These are phyloP conservation scores for Rhineura floridana DNA, from an alignment of 2,113 vertebrate genomes.

Conservation along the genomic window DNA sequence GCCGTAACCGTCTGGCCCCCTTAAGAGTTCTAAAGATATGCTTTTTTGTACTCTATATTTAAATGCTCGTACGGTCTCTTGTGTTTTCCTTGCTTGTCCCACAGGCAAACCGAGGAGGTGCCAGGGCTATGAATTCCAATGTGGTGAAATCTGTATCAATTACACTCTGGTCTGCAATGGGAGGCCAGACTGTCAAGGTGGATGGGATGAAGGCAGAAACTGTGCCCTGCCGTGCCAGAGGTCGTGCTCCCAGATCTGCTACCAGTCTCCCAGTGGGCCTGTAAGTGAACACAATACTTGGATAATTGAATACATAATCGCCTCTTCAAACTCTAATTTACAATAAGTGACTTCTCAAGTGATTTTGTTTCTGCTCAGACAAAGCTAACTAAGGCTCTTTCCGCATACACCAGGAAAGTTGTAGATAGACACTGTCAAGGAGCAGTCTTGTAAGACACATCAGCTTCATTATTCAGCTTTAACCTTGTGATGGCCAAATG, in stretches of 20 bases:
- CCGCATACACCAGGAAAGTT: not conserved
- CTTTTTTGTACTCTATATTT: not conserved
- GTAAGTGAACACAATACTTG: slow-evolving; percentile 71
- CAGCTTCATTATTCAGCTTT: not conserved
- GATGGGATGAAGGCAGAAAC: slow-evolving; percentile 81
- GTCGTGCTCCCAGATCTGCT: slow-evolving; percentile 79
- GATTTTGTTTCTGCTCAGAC: not conserved
- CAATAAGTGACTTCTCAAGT: not conserved
- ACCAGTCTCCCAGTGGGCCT: slow-evolving; percentile 81
- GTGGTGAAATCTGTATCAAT: slow-evolving; percentile 78
- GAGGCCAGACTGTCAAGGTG: slow-evolving; percentile 78
- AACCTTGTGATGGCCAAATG: not conserved
- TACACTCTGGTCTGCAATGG: slow-evolving; percentile 80
- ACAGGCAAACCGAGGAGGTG: slow-evolving; percentile 79
- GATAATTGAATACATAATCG: too few species aligned
- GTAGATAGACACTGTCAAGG: not conserved
- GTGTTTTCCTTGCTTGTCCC: not conserved
- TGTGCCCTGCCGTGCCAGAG: slow-evolving; percentile 74
- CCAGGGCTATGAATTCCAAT: slow-evolving; percentile 76
- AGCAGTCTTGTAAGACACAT: not conserved
- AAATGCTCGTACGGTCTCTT: not conserved
- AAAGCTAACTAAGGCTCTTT: not conserved
- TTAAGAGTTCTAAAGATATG: not conserved
- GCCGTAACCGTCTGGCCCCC: not conserved
- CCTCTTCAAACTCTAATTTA: too few species aligned